Base-by-base conservation (phyloP, 2,888 invertebrate genomes). In the Pediacus dermestoides region DNA sequence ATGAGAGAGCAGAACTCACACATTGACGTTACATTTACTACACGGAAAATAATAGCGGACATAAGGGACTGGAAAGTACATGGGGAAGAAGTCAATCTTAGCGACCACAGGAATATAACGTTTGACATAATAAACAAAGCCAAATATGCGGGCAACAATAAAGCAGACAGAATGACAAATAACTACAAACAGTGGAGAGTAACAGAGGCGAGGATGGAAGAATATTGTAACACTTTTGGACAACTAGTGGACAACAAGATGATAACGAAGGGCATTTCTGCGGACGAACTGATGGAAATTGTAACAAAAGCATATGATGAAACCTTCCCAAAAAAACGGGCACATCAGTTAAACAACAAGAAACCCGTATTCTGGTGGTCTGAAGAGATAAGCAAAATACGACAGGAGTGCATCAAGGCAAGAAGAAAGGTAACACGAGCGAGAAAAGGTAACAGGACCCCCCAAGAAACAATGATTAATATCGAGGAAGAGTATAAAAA, bases 21-120 rank as follows among this genome's bases (percentile, higher is more conserved):
- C 6, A 26, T 22, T 6, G 16, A 41, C 26, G 28, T 41, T 16
- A 39, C 41, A 9, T 16, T 41, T 7, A 27, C 32, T 7, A 8
- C 21, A 4, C 11, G 11, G 12, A 13, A 6, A 7, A n/a, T 4
- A 23, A 12, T 15, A 12, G 10, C 4, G 15, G 11, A 30, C 6
- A 6, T 37, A 18, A 10, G 11, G 11, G 21, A 36, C 11, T 36
- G 21, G 34, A 34, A 16, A 33, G 37, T 36, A 14, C 12, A 9
- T 7, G 14, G 16, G 2, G 9, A 7, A 13, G 34, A 37, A 35
- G n/a, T n/a, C n/a, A 35, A 6, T 12, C 15, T 33, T 4, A 33
- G 33, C 11, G 26, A 25, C 26, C 35, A 30, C 16, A n/a, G n/a
- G n/a, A n/a, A n/a, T n/a, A n/a, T n/a, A n/a, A n/a, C n/a, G n/a